Evolutionary conservation across 2,113 vertebrate genomes (phyloP), one percentile per base, ranked within the genome.

Genomic region (Todiramphus chloris): DNA sequence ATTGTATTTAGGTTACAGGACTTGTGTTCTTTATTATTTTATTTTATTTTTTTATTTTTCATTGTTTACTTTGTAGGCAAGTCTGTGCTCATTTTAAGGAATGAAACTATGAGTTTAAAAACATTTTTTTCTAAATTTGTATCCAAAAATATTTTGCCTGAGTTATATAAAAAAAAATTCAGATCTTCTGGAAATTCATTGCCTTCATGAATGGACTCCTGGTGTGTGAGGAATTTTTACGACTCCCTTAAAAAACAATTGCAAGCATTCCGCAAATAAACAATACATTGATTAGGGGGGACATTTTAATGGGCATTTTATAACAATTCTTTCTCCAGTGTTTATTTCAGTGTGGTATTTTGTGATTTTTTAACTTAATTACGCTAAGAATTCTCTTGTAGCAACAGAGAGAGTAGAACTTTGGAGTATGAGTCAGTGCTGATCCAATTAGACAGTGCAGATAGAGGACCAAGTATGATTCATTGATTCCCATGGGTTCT

Each of bases 1-100:
- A 96, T 96, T 96, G 92, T 97, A 64, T 96, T 93, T 92, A 64
- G 64, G 72, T 93, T 96, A 64, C 33, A 13, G 43, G 96, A 8
- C 68, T 96, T 86, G 43, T 83, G 59, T 39, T 85, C 44, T 50
- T 69, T 50, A 25, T 62, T 37, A 53, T 30, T 72, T 79, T 46
- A 5, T 64, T 39, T 63, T 53, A 28, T 80, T 94, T 79, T 93
- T 94, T 93, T 94, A 92, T 50, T 96, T 93, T 69, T 95, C 64
- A 30, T 87, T 94, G 74, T 95, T 96, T 94, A 94, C 35, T 3
- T 97, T 92, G 74, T 56, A 86, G 83, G 69, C 80, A 81, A 89
- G 67, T 31, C 86, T 96, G 79, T 83, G 39, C 72, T 93, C 63
- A 81, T 80, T 86, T 80, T 70, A 86, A 92, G n/a, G 56, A 83